A percentile compares a stretch with the other conserved stretches of the same genome.
phyloP scores from a whole-genome alignment of 2,797 vertebrate species.

The Ctenosaura bakeri region DNA sequence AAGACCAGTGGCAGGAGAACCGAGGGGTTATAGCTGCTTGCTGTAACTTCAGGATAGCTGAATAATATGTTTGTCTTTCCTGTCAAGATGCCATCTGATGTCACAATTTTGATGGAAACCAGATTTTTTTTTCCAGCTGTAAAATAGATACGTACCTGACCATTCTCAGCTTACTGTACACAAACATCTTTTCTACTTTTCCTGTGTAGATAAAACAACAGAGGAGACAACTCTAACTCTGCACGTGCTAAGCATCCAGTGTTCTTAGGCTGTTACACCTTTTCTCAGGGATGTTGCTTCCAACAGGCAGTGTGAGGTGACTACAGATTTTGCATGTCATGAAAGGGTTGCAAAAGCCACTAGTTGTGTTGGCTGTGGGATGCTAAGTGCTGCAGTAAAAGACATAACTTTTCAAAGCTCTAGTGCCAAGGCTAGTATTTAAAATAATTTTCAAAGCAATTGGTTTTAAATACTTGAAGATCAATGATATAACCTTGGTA shows the following conservation, averaged over 20 bases:
- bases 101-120: background rate
- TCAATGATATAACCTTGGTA: background rate
- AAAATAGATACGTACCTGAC: conserved; percentile 2
- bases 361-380: background rate
- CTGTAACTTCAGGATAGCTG: background rate
- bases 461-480: conserved; percentile 49
- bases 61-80: conserved; percentile 16
- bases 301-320: background rate
- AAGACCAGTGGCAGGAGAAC: background rate
- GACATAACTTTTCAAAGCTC: background rate
- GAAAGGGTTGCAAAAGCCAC: background rate
- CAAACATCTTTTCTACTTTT: background rate
- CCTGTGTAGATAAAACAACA: background rate
- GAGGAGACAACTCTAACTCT: background rate
- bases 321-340: background rate
- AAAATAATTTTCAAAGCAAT: conserved; percentile 51
- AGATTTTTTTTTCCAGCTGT: background rate
- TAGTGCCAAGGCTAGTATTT: background rate
- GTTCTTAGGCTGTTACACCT: background rate
- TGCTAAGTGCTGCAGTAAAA: background rate
- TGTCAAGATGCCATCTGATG: conserved; percentile 19
- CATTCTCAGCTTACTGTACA: background rate
- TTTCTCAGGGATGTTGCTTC: background rate
- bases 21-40: background rate
- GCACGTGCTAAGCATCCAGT: background rate